phyloP scores from a whole-genome alignment of 2,113 vertebrate species.

The Amphiprion percula region DNA sequence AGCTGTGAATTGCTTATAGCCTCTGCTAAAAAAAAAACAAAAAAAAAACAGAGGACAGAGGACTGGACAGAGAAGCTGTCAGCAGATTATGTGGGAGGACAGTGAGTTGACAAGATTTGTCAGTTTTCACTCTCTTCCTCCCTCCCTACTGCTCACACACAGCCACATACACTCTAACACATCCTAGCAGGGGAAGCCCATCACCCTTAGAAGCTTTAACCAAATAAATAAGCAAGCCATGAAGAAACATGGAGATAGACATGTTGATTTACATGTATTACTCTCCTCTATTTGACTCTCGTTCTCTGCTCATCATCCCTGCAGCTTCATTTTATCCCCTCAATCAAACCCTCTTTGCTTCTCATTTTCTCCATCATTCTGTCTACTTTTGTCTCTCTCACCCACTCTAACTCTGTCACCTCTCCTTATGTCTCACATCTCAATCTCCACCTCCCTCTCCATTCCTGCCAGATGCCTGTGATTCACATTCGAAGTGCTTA shows the following conservation, averaged over 20 bases:
- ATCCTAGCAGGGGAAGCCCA: constrained; percentile 19
- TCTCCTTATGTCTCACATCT: constrained; percentile 67
- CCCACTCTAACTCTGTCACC: constrained; percentile 70
- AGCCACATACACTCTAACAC: constrained; percentile 3
- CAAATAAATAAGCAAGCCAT: constrained; percentile 41
- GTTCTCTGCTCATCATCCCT: constrained; percentile 14
- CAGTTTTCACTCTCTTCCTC: constrained; percentile 60
- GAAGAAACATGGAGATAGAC: constrained; percentile 36
- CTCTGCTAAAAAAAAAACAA: neutral
- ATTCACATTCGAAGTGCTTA: constrained; percentile 70
- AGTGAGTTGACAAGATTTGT: constrained; percentile 72
- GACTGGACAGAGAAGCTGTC: constrained; percentile 69
- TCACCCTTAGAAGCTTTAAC: constrained; percentile 31
- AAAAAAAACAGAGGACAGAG: neutral
- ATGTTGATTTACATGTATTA: constrained; percentile 39
- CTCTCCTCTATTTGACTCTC: constrained; percentile 30
- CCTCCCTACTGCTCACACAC: constrained; percentile 11
- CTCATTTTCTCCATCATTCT: constrained; percentile 60
- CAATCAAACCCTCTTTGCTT: constrained; percentile 34
- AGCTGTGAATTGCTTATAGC: neutral
- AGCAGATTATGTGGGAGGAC: constrained; percentile 75
- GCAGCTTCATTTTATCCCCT: constrained; percentile 32
- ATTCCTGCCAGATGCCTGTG: constrained; percentile 65
- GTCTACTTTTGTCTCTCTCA: constrained; percentile 65
- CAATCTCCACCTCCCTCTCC: constrained; percentile 30